Evolutionary conservation across 2,113 vertebrate species (phyloP).

Genomic region (Cygnus buccinator): DNA sequence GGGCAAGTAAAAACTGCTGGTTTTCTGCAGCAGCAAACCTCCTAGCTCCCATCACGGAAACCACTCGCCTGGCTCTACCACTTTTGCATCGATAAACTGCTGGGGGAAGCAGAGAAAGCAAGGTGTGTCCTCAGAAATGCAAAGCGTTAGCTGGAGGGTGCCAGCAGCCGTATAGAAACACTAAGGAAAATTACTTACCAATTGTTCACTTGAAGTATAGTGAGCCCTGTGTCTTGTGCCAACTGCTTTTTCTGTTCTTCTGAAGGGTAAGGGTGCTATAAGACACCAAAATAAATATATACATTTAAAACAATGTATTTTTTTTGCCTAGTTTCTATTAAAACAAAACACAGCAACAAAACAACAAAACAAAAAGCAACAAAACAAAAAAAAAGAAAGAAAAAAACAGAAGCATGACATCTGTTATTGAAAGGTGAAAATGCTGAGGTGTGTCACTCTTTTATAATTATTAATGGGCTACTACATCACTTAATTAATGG

Average conservation of each 20-base stretch:
- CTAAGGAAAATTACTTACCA: constrained; percentile 88
- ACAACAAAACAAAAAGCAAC: too few relatives aligned
- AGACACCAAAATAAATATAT: constrained; percentile 70
- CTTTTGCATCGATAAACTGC: constrained; percentile 75
- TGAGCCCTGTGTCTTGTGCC: constrained; percentile 99
- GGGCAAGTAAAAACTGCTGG: not conserved
- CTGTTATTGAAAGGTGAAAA: constrained; percentile 86
- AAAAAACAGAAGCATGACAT: constrained; percentile 65
- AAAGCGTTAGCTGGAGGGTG: constrained; percentile 77
- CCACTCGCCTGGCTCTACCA: constrained; percentile 69
- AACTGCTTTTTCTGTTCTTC: constrained; percentile 99
- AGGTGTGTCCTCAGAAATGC: constrained; percentile 72
- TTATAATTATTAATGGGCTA: constrained; percentile 93
- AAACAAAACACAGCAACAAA: not conserved
- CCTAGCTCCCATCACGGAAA: constrained; percentile 46
- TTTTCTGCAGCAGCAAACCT: not conserved
- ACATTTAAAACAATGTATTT: constrained; percentile 44
- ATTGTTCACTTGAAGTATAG: constrained; percentile 99
- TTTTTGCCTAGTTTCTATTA: constrained; percentile 59
- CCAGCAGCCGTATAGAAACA: constrained; percentile 75
- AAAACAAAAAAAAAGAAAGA: not conserved
- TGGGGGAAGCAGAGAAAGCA: constrained; percentile 61
- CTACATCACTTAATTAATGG: constrained; percentile 98
- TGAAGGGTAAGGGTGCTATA: constrained; percentile 98
- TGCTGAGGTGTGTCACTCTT: constrained; percentile 86